A percentile compares a stretch with the other conserved stretches of the same genome.
These are phyloP conservation scores for Leucozona laternaria DNA, from an alignment of 2,888 invertebrate genomes.

Conservation along the genomic window DNA sequence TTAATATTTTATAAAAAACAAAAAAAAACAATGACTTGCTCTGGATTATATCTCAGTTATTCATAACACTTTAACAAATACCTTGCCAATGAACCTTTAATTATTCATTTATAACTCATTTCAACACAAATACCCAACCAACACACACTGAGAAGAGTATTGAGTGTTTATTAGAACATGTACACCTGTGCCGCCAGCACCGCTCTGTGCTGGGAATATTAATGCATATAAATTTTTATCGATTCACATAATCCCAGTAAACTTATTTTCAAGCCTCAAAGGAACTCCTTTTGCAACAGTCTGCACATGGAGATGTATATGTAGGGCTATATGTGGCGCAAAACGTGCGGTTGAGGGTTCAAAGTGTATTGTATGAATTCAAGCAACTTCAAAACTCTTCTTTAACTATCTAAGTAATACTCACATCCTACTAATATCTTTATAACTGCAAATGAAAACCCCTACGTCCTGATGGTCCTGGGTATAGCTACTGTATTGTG, in stretches of 20 bases:
- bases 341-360: neutral
- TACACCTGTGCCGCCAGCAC: constrained; percentile 1
- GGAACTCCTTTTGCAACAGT: neutral
- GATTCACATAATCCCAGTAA: neutral
- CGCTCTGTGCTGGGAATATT: constrained; percentile 34
- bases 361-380: neutral
- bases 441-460: constrained; percentile 24
- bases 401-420: neutral
- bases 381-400: neutral
- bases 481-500: neutral
- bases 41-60: constrained; percentile 1
- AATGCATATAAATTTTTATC: constrained; percentile 16
- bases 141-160: neutral
- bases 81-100: constrained; percentile 11
- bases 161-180: neutral
- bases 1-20: neutral
- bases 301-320: neutral
- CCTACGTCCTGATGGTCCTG: neutral
- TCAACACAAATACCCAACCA: neutral
- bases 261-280: neutral
- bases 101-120: neutral
- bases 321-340: neutral
- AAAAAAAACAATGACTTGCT: neutral
- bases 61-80: constrained; percentile 3
- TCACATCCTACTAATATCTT: constrained; percentile 13